Evolutionary conservation across 2,797 vertebrate species (phyloP).

Genomic region (Spinus olivaceus): DNA sequence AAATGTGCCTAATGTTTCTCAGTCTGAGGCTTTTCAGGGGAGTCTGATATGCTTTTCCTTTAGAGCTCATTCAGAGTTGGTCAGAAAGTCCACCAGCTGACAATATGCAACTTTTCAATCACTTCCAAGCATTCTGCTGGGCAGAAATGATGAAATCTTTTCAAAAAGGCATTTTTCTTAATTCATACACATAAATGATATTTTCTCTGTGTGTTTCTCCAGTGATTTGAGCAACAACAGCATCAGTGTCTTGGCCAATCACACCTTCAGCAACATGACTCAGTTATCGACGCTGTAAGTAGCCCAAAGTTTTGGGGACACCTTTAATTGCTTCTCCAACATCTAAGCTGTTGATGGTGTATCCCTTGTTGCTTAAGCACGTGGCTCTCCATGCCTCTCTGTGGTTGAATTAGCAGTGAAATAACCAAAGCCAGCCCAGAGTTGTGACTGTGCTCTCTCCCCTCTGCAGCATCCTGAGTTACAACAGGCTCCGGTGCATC

Average conservation of each 20-base stretch:
- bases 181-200: not conserved
- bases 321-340: not conserved
- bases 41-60: not conserved
- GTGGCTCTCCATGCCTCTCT: not conserved
- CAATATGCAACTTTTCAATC: not conserved
- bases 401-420: not conserved
- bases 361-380: not conserved
- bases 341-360: not conserved
- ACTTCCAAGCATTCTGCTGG: not conserved
- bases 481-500: slow-evolving; percentile 95
- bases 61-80: not conserved
- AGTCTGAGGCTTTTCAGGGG: not conserved
- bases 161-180: not conserved
- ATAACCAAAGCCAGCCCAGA: not conserved
- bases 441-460: not conserved
- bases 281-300: slow-evolving; percentile 97
- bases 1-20: not conserved
- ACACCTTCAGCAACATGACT: slow-evolving; percentile 96
- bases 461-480: slow-evolving; percentile 91
- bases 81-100: not conserved
- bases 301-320: not conserved
- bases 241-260: slow-evolving; percentile 85
- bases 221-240: slow-evolving; percentile 99
- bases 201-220: slow-evolving; percentile 29
- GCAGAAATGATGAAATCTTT: not conserved